phyloP scores from a whole-genome alignment of 2,888 invertebrate genomes.

The Lasioglossum villosulum region DNA sequence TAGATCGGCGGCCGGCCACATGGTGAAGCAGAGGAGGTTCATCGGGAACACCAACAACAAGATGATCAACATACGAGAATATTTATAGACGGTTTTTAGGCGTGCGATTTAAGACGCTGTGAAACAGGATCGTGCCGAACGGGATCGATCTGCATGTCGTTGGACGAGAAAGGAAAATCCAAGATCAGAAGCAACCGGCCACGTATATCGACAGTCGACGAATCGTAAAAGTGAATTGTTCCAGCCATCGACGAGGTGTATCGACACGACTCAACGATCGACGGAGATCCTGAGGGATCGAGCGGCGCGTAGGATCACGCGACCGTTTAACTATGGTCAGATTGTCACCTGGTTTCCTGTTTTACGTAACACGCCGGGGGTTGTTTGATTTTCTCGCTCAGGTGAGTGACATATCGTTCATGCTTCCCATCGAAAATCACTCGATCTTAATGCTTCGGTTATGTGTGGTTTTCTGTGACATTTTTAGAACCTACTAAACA shows the following conservation, averaged over 20 bases:
- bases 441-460: neutral
- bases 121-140: neutral
- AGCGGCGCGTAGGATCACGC: conserved; percentile 3
- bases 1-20: conserved; percentile 79
- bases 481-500: neutral
- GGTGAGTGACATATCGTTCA: conserved; percentile 28
- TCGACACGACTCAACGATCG: conserved; percentile 27
- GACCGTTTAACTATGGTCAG: conserved; percentile 25
- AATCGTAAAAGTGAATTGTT: neutral
- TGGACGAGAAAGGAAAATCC: neutral
- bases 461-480: neutral
- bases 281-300: conserved; percentile 20
- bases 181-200: neutral
- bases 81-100: conserved; percentile 66
- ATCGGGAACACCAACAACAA: conserved; percentile 82
- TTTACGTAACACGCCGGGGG: conserved; percentile 34
- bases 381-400: conserved; percentile 37
- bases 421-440: neutral
- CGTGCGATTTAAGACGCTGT: conserved; percentile 8
- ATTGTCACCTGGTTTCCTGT: conserved; percentile 30
- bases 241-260: neutral
- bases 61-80: conserved; percentile 82
- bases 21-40: conserved; percentile 82
- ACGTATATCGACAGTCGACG: conserved; percentile 8
- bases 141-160: conserved; percentile 41